Conservation (phyloP, 2,888 invertebrate species). For the Parnassius mnemosyne region DNA sequence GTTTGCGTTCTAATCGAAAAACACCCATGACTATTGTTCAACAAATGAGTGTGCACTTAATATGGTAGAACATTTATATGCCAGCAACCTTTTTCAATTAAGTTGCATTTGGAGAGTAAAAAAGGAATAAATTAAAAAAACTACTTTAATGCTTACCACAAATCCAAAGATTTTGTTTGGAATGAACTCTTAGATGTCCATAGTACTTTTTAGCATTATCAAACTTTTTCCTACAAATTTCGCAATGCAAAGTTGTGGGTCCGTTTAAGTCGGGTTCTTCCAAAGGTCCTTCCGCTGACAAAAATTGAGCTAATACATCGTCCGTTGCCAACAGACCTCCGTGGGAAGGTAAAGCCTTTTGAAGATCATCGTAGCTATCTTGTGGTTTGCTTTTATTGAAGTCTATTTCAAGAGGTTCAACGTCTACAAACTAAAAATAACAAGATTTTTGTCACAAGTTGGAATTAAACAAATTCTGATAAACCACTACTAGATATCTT, state of each 20-base stretch:
- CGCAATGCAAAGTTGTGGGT: slow-evolving; percentile 67
- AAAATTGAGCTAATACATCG: slow-evolving; percentile 67
- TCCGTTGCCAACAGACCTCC: slow-evolving; percentile 53
- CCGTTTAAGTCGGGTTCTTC: slow-evolving; percentile 72
- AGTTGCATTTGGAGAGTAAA: no score
- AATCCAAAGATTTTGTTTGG: slow-evolving; percentile 68
- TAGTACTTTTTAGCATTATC: slow-evolving; percentile 74
- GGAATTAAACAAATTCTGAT: no score
- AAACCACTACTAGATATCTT: slow-evolving; percentile 14
- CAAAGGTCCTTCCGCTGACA: slow-evolving; percentile 63
- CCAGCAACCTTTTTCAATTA: no score
- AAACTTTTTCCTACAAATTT: slow-evolving; percentile 70
- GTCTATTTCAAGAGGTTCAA: slow-evolving; percentile 51
- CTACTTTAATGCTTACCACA: slow-evolving; percentile 50
- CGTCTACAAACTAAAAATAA: slow-evolving; percentile 59
- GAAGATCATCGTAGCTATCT: slow-evolving; percentile 56
- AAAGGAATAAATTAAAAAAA: no score
- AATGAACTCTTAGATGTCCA: slow-evolving; percentile 70
- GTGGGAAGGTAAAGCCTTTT: slow-evolving; percentile 48
- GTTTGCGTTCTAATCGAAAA: no score
- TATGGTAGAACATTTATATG: no score
- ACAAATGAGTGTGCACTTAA: no score
- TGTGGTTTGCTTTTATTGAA: slow-evolving; percentile 43
- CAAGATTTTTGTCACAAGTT: no score
- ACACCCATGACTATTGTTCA: no score